Percentiles rank a stretch among this genome's conserved stretches.
Conservation (phyloP, 1,140 invertebrate species). For the Neuroterus valhalla region DNA sequence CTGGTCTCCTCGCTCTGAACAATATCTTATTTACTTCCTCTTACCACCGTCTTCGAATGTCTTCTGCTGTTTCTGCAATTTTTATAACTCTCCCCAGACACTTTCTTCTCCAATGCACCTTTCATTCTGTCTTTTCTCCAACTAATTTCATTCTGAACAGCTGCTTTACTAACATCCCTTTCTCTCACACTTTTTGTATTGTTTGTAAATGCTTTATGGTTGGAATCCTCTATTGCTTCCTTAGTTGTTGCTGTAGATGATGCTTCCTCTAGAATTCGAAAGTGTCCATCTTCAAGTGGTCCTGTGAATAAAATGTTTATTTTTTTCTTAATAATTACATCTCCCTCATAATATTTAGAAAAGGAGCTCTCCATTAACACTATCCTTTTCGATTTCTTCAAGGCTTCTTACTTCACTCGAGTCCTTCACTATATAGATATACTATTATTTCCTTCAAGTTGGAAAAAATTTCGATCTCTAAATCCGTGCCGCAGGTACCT, state of each 20-base stretch:
- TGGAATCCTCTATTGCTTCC: not conserved
- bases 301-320: not conserved
- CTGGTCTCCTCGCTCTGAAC: too few relatives aligned
- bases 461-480: conserved; percentile 16
- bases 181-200: too few relatives aligned
- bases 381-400: not conserved
- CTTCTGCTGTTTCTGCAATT: too few relatives aligned
- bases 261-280: not conserved
- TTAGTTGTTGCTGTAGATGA: not conserved
- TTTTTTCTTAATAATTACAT: not conserved
- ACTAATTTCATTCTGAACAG: too few relatives aligned
- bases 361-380: not conserved
- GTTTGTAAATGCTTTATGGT: not conserved
- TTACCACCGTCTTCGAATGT: too few relatives aligned
- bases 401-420: not conserved
- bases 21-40: too few relatives aligned
- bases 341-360: not conserved
- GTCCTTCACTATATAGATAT: not conserved
- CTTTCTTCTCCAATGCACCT: too few relatives aligned
- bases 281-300: not conserved
- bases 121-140: too few relatives aligned
- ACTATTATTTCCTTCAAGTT: not conserved
- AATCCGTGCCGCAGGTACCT: conserved; percentile 5
- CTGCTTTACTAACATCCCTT: too few relatives aligned
- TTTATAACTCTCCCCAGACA: too few relatives aligned